Base-by-base conservation (phyloP, 2,888 invertebrate genomes). In the Limnephilus auricula region DNA sequence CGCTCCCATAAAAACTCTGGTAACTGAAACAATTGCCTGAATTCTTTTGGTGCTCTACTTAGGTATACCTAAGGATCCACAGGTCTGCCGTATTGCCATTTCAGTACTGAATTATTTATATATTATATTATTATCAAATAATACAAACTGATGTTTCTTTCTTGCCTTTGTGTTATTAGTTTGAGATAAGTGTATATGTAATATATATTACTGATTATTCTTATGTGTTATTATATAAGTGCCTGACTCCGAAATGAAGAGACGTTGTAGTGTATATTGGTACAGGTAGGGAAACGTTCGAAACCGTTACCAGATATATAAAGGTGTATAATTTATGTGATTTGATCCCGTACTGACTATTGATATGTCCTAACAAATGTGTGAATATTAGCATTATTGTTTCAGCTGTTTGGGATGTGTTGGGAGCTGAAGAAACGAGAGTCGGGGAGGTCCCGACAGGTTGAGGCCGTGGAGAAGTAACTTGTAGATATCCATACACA, bases 401-500 rank as follows among this genome's bases (percentile, higher is more conserved):
- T 91, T 89, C 91, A 91, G 91, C 89, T 78, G 79, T 65, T 65
- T 88, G 91, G 80, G 89, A 79, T 88, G 91, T 91, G 91, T 89
- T 84, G 65, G 89, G 89, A 89, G 85, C 89, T 86, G 85, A 86
- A 80, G 83, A 83, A 91, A 85, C 89, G 85, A 79, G 34, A 40
- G 37, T 89, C 65, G 79, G 40, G 87, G 34, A n/a, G 34, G 79
- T 37, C 37, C 50, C 32, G 65, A 89, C 79, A 78, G 89, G 88
- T 89, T 78, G 65, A 40, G 89, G 85, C 88, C 40, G 91, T 82
- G 89, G 84, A 90, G 80, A 92, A 79, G 89, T 91, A 90, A 90
- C 80, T 91, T 93, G 93, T 93, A 93, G 93, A 93, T 93, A 93
- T 86, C 89, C 86, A 92, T 93, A 91, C 85, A 87, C 92, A 91